Conservation (phyloP, 2,888 invertebrate genomes). For the Sclerodermus sp. region DNA sequence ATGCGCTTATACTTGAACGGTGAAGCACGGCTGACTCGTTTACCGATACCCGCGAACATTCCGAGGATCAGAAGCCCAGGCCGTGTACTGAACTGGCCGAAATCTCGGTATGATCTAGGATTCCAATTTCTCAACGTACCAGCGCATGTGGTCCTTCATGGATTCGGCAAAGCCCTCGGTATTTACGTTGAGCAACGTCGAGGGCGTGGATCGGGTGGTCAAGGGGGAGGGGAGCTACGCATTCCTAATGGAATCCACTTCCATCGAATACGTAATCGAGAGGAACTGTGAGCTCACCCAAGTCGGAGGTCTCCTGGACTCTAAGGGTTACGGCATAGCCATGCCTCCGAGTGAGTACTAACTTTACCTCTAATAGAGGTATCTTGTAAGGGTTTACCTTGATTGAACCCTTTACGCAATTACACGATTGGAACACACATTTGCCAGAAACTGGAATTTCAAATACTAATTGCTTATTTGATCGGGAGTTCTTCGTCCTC, state of each 20-base stretch:
- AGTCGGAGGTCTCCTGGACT: slow-evolving; percentile 80
- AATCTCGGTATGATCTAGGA: slow-evolving; percentile 61
- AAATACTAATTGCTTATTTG: too few relatives aligned
- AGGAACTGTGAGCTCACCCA: slow-evolving; percentile 82
- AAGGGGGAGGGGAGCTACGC: slow-evolving; percentile 83
- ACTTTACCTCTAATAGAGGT: slow-evolving; percentile 4
- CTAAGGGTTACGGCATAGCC: slow-evolving; percentile 92
- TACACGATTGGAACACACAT: too few relatives aligned
- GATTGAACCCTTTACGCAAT: too few relatives aligned
- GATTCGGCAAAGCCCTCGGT: slow-evolving; percentile 80
- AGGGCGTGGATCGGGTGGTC: slow-evolving; percentile 83
- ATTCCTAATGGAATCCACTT: slow-evolving; percentile 94
- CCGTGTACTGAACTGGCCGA: background rate
- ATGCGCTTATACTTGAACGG: too few relatives aligned
- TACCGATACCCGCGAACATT: too few relatives aligned
- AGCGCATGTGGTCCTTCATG: slow-evolving; percentile 93
- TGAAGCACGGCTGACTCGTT: too few relatives aligned
- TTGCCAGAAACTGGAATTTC: too few relatives aligned
- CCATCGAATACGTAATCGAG: slow-evolving; percentile 89
- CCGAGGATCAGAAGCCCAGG: too few relatives aligned
- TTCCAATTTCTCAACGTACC: slow-evolving; percentile 86
- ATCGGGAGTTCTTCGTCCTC: too few relatives aligned
- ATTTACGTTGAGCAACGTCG: slow-evolving; percentile 79
- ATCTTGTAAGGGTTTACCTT: too few relatives aligned
- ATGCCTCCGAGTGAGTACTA: slow-evolving; percentile 79